phyloP scores from a whole-genome alignment of 2,797 vertebrate species.

The Lepus townsendii region DNA sequence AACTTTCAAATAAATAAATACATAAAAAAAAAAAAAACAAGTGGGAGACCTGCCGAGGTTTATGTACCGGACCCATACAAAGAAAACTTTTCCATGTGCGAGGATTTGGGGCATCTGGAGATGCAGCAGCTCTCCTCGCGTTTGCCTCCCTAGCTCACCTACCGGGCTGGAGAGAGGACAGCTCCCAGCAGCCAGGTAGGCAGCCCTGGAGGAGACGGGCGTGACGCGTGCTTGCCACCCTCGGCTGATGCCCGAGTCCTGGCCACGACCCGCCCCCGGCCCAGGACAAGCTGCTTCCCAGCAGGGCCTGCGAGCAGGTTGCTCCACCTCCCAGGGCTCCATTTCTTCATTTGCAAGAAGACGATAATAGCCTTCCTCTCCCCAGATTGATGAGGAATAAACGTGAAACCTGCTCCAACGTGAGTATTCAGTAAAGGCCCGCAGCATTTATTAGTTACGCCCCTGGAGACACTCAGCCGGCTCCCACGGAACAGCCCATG shows the following conservation, averaged over 20 bases:
- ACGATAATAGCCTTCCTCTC: background rate
- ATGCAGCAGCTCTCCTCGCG: background rate
- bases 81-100: background rate
- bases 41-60: background rate
- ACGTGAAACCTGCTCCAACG: background rate
- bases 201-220: too few relatives aligned
- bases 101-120: background rate
- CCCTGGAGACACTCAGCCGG: background rate
- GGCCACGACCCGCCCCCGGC: background rate
- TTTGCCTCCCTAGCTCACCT: background rate
- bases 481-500: background rate
- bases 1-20: too few relatives aligned
- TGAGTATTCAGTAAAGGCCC: background rate
- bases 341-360: background rate
- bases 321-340: background rate
- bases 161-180: background rate
- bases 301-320: background rate
- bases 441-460: background rate
- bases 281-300: background rate
- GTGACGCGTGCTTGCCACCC: accelerated
- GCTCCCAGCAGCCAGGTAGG: accelerated
- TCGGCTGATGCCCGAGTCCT: background rate
- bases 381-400: slow-evolving; percentile 15
- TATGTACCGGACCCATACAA: background rate
- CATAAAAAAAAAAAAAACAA: background rate